Evolutionary conservation across 2,888 invertebrate species (phyloP).

Genomic region (Nemotelus nigrinus): DNA sequence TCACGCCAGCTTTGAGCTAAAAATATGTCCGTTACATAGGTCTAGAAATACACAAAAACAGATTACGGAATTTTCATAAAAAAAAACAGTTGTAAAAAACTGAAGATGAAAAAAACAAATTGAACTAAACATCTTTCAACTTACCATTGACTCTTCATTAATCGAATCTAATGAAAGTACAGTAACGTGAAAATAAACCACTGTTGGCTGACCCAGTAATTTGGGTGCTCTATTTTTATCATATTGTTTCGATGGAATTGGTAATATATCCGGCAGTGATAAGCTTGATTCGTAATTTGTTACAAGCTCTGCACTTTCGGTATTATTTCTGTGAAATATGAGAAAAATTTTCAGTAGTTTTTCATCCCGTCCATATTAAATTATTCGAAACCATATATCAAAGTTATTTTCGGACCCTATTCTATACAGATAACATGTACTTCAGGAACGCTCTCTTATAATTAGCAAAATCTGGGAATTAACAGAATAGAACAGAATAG

Average conservation of each 20-base stretch:
- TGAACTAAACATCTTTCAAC: neutral
- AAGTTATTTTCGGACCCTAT: no score
- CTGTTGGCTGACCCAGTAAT: slow-evolving; percentile 83
- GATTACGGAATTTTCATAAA: neutral
- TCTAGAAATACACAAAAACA: slow-evolving; percentile 58
- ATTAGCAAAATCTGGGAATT: no score
- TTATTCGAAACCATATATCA: no score
- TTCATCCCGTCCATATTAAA: neutral
- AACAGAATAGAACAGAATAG: no score
- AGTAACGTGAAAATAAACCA: slow-evolving; percentile 91
- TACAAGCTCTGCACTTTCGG: slow-evolving; percentile 64
- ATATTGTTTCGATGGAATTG: slow-evolving; percentile 84
- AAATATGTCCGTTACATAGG: slow-evolving; percentile 92
- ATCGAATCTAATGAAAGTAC: slow-evolving; percentile 93
- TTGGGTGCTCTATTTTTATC: slow-evolving; percentile 92
- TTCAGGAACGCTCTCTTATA: no score
- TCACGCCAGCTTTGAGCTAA: slow-evolving; percentile 93
- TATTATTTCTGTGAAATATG: slow-evolving; percentile 57
- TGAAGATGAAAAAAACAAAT: neutral
- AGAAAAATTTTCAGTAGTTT: neutral
- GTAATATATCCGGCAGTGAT: slow-evolving; percentile 85
- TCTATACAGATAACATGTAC: no score
- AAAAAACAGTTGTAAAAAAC: neutral
- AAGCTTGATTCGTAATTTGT: slow-evolving; percentile 71
- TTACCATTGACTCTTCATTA: slow-evolving; percentile 93